Evolutionary conservation across 2,113 vertebrate species (phyloP).

Genomic region (Xyrauchen texanus): DNA sequence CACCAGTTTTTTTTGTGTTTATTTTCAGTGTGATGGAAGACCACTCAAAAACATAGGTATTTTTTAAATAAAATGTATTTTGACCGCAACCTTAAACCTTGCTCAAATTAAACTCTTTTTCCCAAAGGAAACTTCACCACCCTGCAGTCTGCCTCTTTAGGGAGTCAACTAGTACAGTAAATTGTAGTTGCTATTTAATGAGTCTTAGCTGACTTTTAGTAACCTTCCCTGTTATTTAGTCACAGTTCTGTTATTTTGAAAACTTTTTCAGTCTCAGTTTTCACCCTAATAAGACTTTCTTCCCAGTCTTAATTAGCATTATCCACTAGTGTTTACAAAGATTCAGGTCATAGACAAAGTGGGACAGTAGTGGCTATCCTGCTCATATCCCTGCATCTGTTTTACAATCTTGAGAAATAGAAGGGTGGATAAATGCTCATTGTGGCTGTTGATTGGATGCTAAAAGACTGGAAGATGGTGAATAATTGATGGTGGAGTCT

Average conservation of each 20-base stretch:
- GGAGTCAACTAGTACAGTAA: neutral
- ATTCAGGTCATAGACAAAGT: slow-evolving; percentile 74
- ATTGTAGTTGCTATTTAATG: neutral
- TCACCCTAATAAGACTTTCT: slow-evolving; percentile 59
- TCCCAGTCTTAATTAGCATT: slow-evolving; percentile 70
- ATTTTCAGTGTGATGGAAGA: neutral
- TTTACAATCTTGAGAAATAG: slow-evolving; percentile 29
- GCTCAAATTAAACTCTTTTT: neutral
- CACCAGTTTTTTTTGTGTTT: neutral
- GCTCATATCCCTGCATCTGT: slow-evolving; percentile 60
- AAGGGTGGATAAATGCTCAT: slow-evolving; percentile 18
- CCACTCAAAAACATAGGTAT: slow-evolving; percentile 14
- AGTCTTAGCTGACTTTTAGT: slow-evolving; percentile 13
- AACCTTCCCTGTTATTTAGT: slow-evolving; percentile 18
- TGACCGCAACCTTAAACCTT: neutral
- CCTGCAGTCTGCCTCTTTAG: slow-evolving; percentile 1
- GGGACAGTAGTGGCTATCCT: slow-evolving; percentile 57
- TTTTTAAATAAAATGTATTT: neutral
- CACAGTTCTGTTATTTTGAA: neutral
- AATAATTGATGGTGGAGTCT: slow-evolving; percentile 47
- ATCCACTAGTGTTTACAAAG: slow-evolving; percentile 59
- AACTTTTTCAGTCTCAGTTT: slow-evolving; percentile 12
- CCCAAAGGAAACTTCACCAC: neutral
- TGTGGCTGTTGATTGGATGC: slow-evolving; percentile 44
- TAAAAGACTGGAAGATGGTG: slow-evolving; percentile 27